Evolutionary conservation across 2,888 invertebrate genomes (phyloP), one percentile per base, ranked within the genome.

Genomic region (Acanthosepion esculentum): DNA sequence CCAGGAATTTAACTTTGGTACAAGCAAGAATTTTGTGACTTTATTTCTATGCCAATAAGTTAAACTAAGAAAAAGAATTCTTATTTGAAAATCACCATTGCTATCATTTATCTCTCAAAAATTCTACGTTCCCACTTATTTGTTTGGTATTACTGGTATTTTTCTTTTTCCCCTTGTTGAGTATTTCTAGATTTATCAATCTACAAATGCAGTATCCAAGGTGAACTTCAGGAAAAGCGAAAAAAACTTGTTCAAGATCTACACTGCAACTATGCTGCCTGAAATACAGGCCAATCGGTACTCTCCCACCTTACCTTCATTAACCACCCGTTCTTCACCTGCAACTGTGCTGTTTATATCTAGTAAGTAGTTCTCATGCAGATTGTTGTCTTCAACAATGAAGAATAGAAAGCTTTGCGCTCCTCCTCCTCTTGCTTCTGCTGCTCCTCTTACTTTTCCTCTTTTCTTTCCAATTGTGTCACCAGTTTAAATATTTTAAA

Each of bases 271-370:
- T 78, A n/a, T 78, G n/a, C 33, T 78, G 78, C 78, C 78, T 78
- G 78, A n/a, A 78, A 78, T 78, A n/a, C 78, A 78, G 78, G 78
- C 78, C 78, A 78, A n/a, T 78, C 78, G n/a, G 78, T 78, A 78
- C 78, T 78, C 78, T n/a, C 78, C 78, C 78, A 78, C 78, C 78
- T 33, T n/a, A 5, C n/a, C 78, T 12, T n/a, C 15, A 12, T n/a
- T 78, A 78, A 33, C n/a, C 33, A 33, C 78, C 78, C 78, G n/a
- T 78, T 15, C 18, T 78, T 33, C 78, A 78, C n/a, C 78, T 78
- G 78, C 78, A 78, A 78, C 78, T 78, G 78, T 15, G 78, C 78
- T n/a, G 78, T 78, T 78, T 78, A 78, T 78, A 78, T 33, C 78
- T 78, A 33, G 78, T 78, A 78, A n/a, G 78, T 78, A n/a, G n/a